phyloP scores from a whole-genome alignment of 2,888 invertebrate genomes.

The Drosophila nr. fundita region DNA sequence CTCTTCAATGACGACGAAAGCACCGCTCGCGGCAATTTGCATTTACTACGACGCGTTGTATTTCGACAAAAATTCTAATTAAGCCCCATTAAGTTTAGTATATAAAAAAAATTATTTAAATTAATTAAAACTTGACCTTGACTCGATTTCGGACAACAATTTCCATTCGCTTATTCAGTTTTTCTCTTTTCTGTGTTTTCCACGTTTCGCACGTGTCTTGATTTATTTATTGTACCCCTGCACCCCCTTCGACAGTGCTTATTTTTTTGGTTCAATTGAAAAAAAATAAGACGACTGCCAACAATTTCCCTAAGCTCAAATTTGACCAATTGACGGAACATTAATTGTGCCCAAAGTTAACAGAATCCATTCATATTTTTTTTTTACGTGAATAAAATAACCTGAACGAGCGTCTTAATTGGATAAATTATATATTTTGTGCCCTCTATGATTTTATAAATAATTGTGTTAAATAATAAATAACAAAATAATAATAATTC shows the following conservation, averaged over 20 bases:
- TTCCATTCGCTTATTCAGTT: conserved; percentile 38
- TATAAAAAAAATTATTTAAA: not conserved
- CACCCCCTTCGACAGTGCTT: conserved; percentile 61
- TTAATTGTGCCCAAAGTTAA: conserved; percentile 59
- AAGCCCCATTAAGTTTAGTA: conserved; percentile 38
- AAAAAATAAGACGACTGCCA: conserved; percentile 66
- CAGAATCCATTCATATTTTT: conserved; percentile 15
- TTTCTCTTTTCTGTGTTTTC: conserved; percentile 41
- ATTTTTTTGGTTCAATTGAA: conserved; percentile 44
- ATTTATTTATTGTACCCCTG: conserved; percentile 45
- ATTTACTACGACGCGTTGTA: conserved; percentile 58
- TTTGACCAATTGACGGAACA: conserved; percentile 71
- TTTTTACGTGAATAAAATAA: conserved; percentile 52
- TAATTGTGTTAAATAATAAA: conserved; percentile 58
- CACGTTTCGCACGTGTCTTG: conserved; percentile 63
- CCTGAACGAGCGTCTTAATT: conserved; percentile 42
- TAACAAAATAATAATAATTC: conserved; percentile 12
- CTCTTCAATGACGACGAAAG: conserved; percentile 72
- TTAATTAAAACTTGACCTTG: conserved; percentile 39
- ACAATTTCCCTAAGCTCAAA: conserved; percentile 31
- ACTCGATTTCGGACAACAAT: conserved; percentile 40
- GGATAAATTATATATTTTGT: conserved; percentile 35
- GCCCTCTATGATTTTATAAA: conserved; percentile 48
- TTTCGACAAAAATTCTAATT: conserved; percentile 19
- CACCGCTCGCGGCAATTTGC: conserved; percentile 55